Evolutionary conservation across 2,797 vertebrate genomes (phyloP).

Genomic region (Threskiornis aethiopicus): DNA sequence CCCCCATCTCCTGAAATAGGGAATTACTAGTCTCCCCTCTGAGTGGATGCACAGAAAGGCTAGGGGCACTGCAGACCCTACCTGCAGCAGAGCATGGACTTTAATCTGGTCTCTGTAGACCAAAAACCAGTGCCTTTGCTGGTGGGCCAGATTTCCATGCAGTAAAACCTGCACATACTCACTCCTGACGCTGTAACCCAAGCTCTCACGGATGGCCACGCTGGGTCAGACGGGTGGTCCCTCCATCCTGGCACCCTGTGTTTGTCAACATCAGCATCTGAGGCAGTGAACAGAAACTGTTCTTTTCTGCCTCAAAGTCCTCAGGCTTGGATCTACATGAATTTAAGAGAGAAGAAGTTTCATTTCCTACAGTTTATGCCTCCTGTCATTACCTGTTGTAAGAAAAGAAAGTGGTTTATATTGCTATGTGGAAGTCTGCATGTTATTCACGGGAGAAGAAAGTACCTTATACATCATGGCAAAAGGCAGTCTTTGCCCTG

Average conservation of each 20-base stretch:
- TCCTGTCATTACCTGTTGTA: neutral
- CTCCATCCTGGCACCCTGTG: neutral
- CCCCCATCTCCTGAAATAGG: neutral
- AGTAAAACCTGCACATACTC: neutral
- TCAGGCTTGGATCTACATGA: neutral
- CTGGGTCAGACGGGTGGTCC: accelerated
- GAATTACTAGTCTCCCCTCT: neutral
- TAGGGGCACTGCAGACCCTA: neutral
- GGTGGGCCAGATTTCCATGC: neutral
- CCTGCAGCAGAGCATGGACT: neutral
- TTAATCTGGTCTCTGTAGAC: neutral
- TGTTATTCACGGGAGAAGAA: neutral
- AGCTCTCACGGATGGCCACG: neutral
- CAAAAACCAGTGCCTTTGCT: neutral
- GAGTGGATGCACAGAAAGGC: neutral
- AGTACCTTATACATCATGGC: accelerated
- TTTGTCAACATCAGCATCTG: neutral
- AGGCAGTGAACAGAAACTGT: neutral
- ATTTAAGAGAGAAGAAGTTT: neutral
- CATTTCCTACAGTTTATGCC: neutral
- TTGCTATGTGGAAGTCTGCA: neutral
- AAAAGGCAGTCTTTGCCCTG: neutral
- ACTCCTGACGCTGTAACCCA: accelerated
- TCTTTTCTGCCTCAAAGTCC: neutral
- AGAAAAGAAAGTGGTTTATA: neutral